A percentile compares a stretch with the other conserved stretches of the same genome.
Evolutionary conservation across 2,113 vertebrate genomes (phyloP).

Genomic region (Pan troglodytes): NHGRI_mPanTro3-v2.1_pri NC_072421.2:93302001-93302500

Average conservation of each 20-base stretch:
- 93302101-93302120: neutral
- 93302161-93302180: neutral
- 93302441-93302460: neutral
- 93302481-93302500: neutral
- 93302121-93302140: neutral
- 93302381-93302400: neutral
- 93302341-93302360: neutral
- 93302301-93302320: neutral
- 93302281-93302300: neutral
- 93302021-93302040: neutral
- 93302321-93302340: neutral
- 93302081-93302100: neutral
- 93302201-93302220: neutral
- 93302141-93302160: neutral
- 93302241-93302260: neutral
- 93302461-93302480: neutral
- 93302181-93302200: neutral
- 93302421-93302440: neutral
- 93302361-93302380: neutral
- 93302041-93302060: neutral
- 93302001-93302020: neutral
- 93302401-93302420: neutral
- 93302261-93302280: neutral
- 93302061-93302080: neutral
- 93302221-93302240: neutral